These are phyloP conservation scores for Zonotrichia leucophrys DNA, from an alignment of 2,113 vertebrate species.

Conservation along the genomic window DNA sequence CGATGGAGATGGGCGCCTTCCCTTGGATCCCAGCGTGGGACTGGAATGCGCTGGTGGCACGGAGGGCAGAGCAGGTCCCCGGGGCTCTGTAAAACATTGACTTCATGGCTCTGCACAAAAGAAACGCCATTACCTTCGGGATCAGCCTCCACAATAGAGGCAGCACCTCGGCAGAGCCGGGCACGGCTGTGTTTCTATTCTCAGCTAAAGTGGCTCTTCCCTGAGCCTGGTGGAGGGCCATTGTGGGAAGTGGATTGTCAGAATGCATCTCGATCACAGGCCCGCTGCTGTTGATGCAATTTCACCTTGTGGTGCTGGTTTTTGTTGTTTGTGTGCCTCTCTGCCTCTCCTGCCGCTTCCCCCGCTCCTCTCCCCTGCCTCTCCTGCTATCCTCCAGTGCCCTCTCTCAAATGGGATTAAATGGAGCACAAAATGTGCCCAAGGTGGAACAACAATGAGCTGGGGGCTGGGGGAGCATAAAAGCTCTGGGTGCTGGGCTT, in stretches of 20 bases:
- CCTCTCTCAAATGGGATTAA: slow-evolving; percentile 51
- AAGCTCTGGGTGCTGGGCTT: background rate
- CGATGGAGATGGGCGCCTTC: background rate
- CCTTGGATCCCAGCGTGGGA: background rate
- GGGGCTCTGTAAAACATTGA: background rate
- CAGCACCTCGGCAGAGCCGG: background rate
- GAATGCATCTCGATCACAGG: background rate
- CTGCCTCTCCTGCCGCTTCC: background rate
- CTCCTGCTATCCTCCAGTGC: background rate
- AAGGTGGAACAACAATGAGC: background rate
- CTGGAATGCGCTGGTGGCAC: background rate
- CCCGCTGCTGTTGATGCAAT: slow-evolving; percentile 1
- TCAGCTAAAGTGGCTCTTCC: slow-evolving; percentile 44
- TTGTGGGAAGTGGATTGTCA: slow-evolving; percentile 37
- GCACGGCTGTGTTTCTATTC: background rate
- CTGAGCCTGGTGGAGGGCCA: slow-evolving; percentile 5
- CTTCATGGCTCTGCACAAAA: background rate
- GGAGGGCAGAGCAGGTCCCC: background rate
- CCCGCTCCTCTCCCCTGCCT: background rate
- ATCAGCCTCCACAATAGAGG: background rate
- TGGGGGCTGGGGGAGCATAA: background rate
- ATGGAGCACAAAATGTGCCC: slow-evolving; percentile 56
- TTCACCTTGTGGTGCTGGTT: slow-evolving; percentile 11
- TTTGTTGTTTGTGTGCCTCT: background rate
- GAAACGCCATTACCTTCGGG: background rate